These are phyloP conservation scores for Brenthis ino DNA, from an alignment of 2,888 invertebrate genomes.

Conservation along the genomic window DNA sequence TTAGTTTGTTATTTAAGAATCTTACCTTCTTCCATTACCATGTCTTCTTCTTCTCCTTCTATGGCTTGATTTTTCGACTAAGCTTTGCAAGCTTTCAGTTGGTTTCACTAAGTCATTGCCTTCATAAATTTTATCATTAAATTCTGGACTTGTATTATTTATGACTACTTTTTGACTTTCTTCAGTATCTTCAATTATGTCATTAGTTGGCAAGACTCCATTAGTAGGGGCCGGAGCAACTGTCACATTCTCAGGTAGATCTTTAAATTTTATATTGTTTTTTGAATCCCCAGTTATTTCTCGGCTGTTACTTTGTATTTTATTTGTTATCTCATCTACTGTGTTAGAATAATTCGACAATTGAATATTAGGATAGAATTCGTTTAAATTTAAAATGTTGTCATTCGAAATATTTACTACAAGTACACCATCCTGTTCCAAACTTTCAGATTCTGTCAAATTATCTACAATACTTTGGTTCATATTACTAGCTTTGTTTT, in stretches of 20 bases:
- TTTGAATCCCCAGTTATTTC: conserved; percentile 79
- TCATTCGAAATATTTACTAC: conserved; percentile 75
- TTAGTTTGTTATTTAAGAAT: not conserved
- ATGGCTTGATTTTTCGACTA: conserved; percentile 57
- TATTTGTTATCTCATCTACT: conserved; percentile 77
- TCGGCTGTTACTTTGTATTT: conserved; percentile 80
- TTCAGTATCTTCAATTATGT: conserved; percentile 59
- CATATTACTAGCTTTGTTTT: conserved; percentile 52
- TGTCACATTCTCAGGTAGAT: conserved; percentile 71
- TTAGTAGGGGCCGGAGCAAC: conserved; percentile 76
- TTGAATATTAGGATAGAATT: conserved; percentile 69
- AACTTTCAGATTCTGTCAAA: conserved; percentile 72
- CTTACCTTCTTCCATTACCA: conserved; percentile 72
- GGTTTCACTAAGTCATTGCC: conserved; percentile 65
- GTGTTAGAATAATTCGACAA: conserved; percentile 66
- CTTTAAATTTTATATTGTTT: conserved; percentile 70
- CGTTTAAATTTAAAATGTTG: conserved; percentile 74
- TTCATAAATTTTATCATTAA: conserved; percentile 52
- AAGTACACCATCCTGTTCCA: conserved; percentile 78
- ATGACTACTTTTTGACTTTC: conserved; percentile 49
- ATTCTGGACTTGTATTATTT: conserved; percentile 56
- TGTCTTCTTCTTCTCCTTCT: conserved; percentile 67
- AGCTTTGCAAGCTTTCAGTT: conserved; percentile 70
- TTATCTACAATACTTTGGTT: conserved; percentile 68
- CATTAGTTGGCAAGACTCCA: conserved; percentile 67